phyloP scores from a whole-genome alignment of 2,797 vertebrate genomes.

The Phalanger gymnotis region DNA sequence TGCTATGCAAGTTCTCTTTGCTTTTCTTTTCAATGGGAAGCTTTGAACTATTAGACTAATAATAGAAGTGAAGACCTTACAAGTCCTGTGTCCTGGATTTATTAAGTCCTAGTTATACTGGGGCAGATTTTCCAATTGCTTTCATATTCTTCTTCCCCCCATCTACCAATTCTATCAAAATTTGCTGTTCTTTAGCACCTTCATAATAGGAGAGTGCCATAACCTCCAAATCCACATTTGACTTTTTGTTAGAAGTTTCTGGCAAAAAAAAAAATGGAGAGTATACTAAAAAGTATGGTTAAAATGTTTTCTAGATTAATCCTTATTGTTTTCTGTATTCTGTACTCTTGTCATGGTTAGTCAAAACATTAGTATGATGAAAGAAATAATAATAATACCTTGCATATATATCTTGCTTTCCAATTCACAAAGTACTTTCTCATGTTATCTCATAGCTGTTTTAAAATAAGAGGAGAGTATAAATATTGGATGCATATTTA shows the following conservation, averaged over 20 bases:
- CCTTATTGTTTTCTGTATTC: conserved; percentile 53
- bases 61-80: conserved; percentile 3
- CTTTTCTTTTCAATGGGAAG: not conserved
- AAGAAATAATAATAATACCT: not conserved
- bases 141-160: conserved; percentile 29
- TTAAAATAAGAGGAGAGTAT: conserved; percentile 42
- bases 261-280: conserved; percentile 17
- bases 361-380: conserved; percentile 52
- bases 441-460: not conserved
- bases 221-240: not conserved
- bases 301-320: conserved; percentile 43
- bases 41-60: not conserved
- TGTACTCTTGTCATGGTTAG: conserved; percentile 27
- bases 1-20: not conserved
- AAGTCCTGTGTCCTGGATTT: not conserved
- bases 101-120: not conserved
- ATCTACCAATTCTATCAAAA: conserved; percentile 30
- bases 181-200: conserved; percentile 46
- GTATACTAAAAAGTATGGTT: conserved; percentile 47
- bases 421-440: not conserved
- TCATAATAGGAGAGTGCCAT: conserved; percentile 44
- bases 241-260: conserved; percentile 43
- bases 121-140: not conserved
- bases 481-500: not conserved
- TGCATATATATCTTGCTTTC: not conserved